Evolutionary conservation across 35 echinoderm and acorn worm genomes (phyloP), one percentile per base, ranked within the genome.

Genomic region (Ophioderma brevispina): DNA sequence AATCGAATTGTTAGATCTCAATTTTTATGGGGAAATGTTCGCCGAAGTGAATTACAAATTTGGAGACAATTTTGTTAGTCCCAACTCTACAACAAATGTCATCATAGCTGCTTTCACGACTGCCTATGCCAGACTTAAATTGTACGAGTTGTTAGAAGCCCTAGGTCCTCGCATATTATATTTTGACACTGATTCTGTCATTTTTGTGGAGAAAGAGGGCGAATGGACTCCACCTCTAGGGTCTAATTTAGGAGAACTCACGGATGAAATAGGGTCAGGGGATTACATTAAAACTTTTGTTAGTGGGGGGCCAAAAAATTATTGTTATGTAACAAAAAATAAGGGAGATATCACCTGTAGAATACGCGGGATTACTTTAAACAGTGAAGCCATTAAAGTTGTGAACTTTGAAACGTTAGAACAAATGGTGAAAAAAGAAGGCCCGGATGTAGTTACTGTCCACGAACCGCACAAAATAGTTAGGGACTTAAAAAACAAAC

Each of bases 101-200:
- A 86, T 97, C 15, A 78, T 97, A 21, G 95, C 91, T 0, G 84
- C 87, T 1, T 97, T 90, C 76, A 94, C 91, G 10, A 97, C 95
- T 14, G 76, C 82, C 81, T 55, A 87, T 32, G 94, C 95, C 34
- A 49, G 95, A 33, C 79, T 97, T 32, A 87, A 86, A 46, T 82
- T 94, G 4, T 97, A 95, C 33, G 46, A 63, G 5, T n/a, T 86
- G 1, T 35, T 95, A 0, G 89, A 95, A 59, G 15, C 35, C 13
- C 80, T 94, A 35, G 40, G 76, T 21, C 43, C 76, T 13, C 52
- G 55, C 1, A 86, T 93, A 0, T 40, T 89, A 75, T 91, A 91
- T 38, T 81, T 76, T 37, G 88, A 91, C 32, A 95, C 88, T 0
- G 93, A 91, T 43, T 64, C 40, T 40, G 35, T 85, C 78, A 79